A percentile compares a stretch with the other conserved stretches of the same genome.
Conservation (phyloP, 1,140 invertebrate genomes). For the Drosophila suzukii region DNA sequence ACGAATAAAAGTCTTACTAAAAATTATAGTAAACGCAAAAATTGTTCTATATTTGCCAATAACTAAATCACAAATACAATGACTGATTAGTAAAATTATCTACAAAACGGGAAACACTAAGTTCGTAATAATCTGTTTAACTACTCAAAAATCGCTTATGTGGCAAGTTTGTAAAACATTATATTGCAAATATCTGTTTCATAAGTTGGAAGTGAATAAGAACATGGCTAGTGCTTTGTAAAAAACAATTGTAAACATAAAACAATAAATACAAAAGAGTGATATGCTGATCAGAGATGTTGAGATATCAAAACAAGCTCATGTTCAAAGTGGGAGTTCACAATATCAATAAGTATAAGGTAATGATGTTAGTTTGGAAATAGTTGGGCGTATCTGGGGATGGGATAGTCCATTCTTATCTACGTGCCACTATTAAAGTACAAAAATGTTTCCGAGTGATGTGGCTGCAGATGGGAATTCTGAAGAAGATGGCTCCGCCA, state of each 20-base stretch:
- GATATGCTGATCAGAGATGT: neutral
- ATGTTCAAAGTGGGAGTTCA: slow-evolving; percentile 5
- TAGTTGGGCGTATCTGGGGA: slow-evolving; percentile 1
- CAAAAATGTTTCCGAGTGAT: slow-evolving; percentile 15
- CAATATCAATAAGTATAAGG: slow-evolving; percentile 1
- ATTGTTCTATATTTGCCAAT: slow-evolving; percentile 31
- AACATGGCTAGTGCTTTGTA: neutral
- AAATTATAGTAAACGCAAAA: neutral
- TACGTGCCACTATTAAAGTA: slow-evolving; percentile 13
- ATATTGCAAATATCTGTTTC: slow-evolving; percentile 1
- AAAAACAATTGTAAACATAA: neutral
- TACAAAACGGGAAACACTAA: slow-evolving; percentile 9
- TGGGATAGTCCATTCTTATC: neutral
- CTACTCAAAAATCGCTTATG: neutral
- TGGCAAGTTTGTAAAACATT: slow-evolving; percentile 1
- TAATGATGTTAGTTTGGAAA: slow-evolving; percentile 10
- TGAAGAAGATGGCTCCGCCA: neutral
- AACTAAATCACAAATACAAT: slow-evolving; percentile 29
- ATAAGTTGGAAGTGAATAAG: neutral
- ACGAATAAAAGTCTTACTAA: neutral
- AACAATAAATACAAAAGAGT: neutral
- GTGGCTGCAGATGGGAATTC: slow-evolving; percentile 21
- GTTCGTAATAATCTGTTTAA: neutral
- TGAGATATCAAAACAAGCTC: neutral
- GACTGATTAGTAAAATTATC: slow-evolving; percentile 22